phyloP scores from a whole-genome alignment of 2,113 vertebrate genomes.

The Castor canadensis region DNA sequence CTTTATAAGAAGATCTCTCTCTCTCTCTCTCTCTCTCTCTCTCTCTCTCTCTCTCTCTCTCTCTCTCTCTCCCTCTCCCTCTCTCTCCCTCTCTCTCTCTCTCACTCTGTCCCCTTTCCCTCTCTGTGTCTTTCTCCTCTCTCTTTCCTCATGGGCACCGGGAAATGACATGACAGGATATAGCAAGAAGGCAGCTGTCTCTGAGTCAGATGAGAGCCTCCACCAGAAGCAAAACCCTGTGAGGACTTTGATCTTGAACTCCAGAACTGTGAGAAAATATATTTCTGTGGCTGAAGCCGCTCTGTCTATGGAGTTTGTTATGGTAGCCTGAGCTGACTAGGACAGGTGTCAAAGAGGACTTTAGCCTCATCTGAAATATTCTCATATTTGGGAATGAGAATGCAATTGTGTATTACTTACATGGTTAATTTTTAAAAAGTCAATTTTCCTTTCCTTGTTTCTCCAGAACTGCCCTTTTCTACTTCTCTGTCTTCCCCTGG shows the following conservation, averaged over 20 bases:
- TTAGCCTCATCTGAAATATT: not conserved
- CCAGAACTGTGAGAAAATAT: not conserved
- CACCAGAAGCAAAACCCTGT: not conserved
- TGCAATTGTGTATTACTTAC: not conserved
- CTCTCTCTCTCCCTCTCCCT: not conserved
- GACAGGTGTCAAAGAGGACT: not conserved
- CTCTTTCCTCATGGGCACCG: not conserved
- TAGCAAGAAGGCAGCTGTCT: not conserved
- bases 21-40: not conserved
- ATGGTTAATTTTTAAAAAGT: not conserved
- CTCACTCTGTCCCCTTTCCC: too few relatives aligned
- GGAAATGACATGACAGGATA: not conserved
- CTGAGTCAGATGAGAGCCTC: not conserved
- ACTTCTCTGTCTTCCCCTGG: not conserved
- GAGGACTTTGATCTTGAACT: not conserved
- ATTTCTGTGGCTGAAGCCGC: not conserved
- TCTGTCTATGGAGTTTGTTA: not conserved
- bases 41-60: too few relatives aligned
- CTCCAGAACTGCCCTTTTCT: not conserved
- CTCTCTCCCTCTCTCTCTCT: not conserved
- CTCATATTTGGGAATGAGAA: not conserved
- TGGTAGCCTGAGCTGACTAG: not conserved
- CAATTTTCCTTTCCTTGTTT: not conserved
- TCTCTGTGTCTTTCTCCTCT: too few relatives aligned
- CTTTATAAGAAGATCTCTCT: not conserved